Evolutionary conservation across 1,140 invertebrate species (phyloP).

Genomic region (Ostrea denselamellosa): DNA sequence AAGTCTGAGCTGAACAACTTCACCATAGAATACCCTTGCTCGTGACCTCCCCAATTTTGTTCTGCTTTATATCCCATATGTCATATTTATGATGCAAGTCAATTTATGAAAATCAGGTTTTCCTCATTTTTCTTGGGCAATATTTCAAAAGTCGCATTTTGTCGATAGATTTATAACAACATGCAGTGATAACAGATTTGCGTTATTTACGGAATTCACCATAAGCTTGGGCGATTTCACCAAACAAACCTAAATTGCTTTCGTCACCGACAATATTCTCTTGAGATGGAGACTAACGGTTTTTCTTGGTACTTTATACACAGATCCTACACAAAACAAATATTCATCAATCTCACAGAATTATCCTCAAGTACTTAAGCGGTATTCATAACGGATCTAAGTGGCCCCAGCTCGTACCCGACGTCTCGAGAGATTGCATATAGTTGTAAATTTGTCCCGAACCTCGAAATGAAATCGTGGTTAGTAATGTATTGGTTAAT

Average conservation of each 20-base stretch:
- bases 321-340: conserved; percentile 37
- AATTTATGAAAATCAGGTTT: conserved; percentile 34
- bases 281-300: conserved; percentile 39
- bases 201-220: conserved; percentile 17
- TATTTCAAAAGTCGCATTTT: conserved; percentile 10
- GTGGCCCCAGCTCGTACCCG: conserved; percentile 33
- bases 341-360: conserved; percentile 34
- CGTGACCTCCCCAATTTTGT: background rate
- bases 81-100: conserved; percentile 29
- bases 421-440: conserved; percentile 24
- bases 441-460: conserved; percentile 31
- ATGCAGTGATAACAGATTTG: conserved; percentile 5
- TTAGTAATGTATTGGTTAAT: conserved; percentile 38
- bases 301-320: conserved; percentile 38
- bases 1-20: too few relatives aligned
- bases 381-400: conserved; percentile 37
- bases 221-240: conserved; percentile 39
- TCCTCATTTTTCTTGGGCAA: conserved; percentile 5
- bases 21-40: background rate
- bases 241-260: conserved; percentile 39
- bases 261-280: conserved; percentile 33
- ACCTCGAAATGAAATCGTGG: conserved; percentile 31
- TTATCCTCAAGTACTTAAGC: conserved; percentile 38
- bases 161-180: conserved; percentile 17
- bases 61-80: background rate